Base-by-base conservation (phyloP, 2,113 vertebrate species). In the Callopanchax toddi region DNA sequence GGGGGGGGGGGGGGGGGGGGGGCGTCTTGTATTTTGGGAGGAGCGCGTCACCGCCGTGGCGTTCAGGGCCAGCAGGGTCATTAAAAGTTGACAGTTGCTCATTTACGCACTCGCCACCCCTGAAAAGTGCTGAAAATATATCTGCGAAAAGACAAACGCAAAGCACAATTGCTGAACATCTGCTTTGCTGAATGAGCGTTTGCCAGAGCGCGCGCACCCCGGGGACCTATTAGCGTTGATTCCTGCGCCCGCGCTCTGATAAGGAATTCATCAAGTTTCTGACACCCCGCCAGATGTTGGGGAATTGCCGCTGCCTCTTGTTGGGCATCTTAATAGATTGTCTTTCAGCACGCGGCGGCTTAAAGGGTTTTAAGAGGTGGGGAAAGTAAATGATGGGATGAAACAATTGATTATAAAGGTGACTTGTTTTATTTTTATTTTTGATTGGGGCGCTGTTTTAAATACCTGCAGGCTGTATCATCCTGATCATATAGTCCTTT, bases 261-360 rank as follows among this genome's bases (percentile, higher is more conserved):
- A 77, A 90, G 81, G 82, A 82, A 91, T 91, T 89, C 89, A 89
- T 92, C 89, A 89, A 59, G 79, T 86, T 76, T 76, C 79, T 87
- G 85, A 91, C 89, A 89, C 76, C 71, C 32, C 48, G 72, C 79
- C 91, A 91, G 89, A 91, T 91, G 91, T 89, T 90, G 67, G 78
- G 76, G 77, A 84, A 87, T 89, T 81, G 82, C 70, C 59, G 62
- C 34, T 72, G 84, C 83, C 80, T 91, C 81, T 77, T 81, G 73
- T 87, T 91, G 84, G 81, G 81, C 85, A 81, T 79, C 66, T 75
- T 81, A 80, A 83, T 76, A 73, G 65, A 78, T 59, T 53, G 67
- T 69, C 54, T 66, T 75, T 67, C 37, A 71, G 54, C 59, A 22
- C 48, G 25, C 32, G 66, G 25, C 32, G 66, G 65, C 58, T 52